Base-by-base conservation (phyloP, 2,797 vertebrate genomes). In the Anableps anableps region DNA sequence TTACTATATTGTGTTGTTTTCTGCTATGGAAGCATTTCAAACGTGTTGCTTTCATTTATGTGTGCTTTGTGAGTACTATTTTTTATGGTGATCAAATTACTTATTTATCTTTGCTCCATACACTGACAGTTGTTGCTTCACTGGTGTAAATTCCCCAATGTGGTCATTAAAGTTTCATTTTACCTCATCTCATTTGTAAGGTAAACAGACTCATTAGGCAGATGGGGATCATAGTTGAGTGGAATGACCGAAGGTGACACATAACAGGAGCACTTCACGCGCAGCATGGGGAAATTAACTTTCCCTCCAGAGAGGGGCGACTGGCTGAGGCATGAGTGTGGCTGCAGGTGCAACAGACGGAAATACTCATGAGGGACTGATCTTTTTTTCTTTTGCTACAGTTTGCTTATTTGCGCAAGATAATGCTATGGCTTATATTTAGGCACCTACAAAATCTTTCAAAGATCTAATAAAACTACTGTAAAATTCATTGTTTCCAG, bases 151-250 rank as follows among this genome's bases (percentile, higher is more conserved):
- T 41, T 77, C 79, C 90, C 90, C 74, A 71, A 41, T 53, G 86
- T 66, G 72, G 6, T 83, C 66, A 85, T 93, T 90, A 91, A 86
- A 82, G 85, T 90, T 90, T 90, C 21, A 89, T 89, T 92, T 87
- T 51, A 47, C 60, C 79, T 72, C 75, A 84, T 84, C 81, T 90
- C 71, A 45, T 66, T 88, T 83, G 84, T 75, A 53, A 86, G 78
- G 85, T 91, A 94, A 95, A 94, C 93, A 93, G 79, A 75, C 84
- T 95, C 84, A 95, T 95, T 96, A 94, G 84, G 85, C 74, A 66
- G 80, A 84, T 79, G 83, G 83, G 85, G 86, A 93, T 95, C 93
- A 93, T 90, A 91, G 92, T 80, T 81, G 83, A 92, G 89, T 82
- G 82, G 81, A 0, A 50, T 71, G 74, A 53, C 43, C 77, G 84